A percentile compares a stretch with the other conserved stretches of the same genome.
These are phyloP conservation scores for Phymatocera aterrima DNA, from an alignment of 2,888 invertebrate genomes.

Conservation along the genomic window DNA sequence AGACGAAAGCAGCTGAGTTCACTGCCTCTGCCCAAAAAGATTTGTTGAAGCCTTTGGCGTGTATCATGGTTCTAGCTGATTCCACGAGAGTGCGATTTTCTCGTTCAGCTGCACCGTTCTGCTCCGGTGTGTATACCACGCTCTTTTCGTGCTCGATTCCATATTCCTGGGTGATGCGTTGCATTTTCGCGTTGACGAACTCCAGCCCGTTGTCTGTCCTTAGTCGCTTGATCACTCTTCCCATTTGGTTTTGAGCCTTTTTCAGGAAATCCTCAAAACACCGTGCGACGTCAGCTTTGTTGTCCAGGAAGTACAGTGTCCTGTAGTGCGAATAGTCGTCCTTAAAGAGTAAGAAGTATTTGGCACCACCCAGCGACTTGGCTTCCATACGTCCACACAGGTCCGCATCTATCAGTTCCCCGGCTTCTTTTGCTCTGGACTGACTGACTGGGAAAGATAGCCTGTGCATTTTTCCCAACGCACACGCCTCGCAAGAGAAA, in stretches of 20 bases:
- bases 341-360: conserved; percentile 51
- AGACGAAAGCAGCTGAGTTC: conserved; percentile 63
- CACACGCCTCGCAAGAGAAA: conserved; percentile 53
- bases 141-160: conserved; percentile 52
- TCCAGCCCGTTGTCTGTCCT: conserved; percentile 53
- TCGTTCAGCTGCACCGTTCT: conserved; percentile 58
- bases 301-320: conserved; percentile 48
- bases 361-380: conserved; percentile 42
- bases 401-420: conserved; percentile 49
- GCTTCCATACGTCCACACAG: conserved; percentile 50
- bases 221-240: conserved; percentile 44
- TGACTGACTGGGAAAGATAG: conserved; percentile 30
- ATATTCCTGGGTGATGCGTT: conserved; percentile 18
- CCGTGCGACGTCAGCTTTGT: conserved; percentile 41
- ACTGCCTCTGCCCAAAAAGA: conserved; percentile 71
- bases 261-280: conserved; percentile 44
- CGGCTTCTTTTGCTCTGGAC: conserved; percentile 20
- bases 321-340: conserved; percentile 46
- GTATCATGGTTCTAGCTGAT: conserved; percentile 52
- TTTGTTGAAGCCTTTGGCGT: conserved; percentile 52
- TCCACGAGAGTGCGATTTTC: conserved; percentile 64
- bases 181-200: conserved; percentile 50
- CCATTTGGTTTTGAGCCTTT: conserved; percentile 31
- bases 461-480: conserved; percentile 44
- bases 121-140: conserved; percentile 51